A percentile compares a stretch with the other conserved stretches of the same genome.
Conservation (phyloP, 2,797 vertebrate genomes). For the Urophycis tenuis region DNA sequence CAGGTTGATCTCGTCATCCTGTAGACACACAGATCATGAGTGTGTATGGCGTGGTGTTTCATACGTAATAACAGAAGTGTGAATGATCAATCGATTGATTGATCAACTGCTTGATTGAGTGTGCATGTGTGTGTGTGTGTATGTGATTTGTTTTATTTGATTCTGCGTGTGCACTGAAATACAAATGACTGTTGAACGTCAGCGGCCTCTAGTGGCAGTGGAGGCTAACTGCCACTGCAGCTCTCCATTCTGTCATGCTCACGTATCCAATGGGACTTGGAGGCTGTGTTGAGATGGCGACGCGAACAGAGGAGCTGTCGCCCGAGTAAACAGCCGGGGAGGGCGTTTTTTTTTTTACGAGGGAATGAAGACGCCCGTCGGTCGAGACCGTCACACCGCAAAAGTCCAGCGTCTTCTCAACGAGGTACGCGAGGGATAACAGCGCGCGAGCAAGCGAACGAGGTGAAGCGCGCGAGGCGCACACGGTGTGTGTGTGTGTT, state of each 20-base stretch:
- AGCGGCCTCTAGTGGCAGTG: background rate
- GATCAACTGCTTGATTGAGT: background rate
- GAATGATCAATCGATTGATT: background rate
- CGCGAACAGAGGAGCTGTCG: too few species aligned
- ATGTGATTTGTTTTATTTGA: background rate
- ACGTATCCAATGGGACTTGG: background rate
- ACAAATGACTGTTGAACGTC: background rate
- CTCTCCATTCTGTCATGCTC: background rate
- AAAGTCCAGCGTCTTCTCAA: too few species aligned
- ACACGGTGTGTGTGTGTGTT: background rate
- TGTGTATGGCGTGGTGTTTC: background rate
- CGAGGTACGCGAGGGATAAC: too few species aligned
- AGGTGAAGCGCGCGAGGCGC: too few species aligned
- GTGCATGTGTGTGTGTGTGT: background rate
- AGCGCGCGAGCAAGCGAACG: too few species aligned
- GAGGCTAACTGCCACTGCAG: background rate
- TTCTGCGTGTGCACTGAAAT: background rate
- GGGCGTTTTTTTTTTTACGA: too few species aligned
- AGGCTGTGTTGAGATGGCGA: too few species aligned
- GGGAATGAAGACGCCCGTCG: too few species aligned
- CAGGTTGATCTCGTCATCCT: slow-evolving; percentile 99
- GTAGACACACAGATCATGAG: slow-evolving; percentile 15
- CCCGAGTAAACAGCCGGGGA: too few species aligned
- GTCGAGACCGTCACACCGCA: too few species aligned
- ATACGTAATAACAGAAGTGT: background rate